Evolutionary conservation across 1,140 invertebrate species (phyloP).

Genomic region (Sycophila sp.): DNA sequence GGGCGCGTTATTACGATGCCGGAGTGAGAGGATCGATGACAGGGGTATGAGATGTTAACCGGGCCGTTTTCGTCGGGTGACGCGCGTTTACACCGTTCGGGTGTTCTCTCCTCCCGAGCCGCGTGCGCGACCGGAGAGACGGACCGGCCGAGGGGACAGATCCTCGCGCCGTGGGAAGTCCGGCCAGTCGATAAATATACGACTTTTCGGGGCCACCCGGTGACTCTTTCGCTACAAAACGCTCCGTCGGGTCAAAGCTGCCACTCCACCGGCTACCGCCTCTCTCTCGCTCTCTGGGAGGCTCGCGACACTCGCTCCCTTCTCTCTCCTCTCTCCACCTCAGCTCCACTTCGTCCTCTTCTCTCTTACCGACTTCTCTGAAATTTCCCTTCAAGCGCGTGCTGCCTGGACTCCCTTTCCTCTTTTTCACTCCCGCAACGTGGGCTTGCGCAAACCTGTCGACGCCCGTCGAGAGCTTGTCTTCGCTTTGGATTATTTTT

Average conservation of each 20-base stretch:
- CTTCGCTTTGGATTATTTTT: conserved; percentile 12
- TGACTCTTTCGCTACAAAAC: conserved; percentile 19
- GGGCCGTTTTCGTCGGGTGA: conserved; percentile 42
- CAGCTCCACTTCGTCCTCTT: not conserved
- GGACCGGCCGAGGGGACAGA: no score
- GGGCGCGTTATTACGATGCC: conserved; percentile 17
- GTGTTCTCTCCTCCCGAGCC: conserved; percentile 28
- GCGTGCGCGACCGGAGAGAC: no score
- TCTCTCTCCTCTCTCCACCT: not conserved
- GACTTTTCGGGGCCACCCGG: conserved; percentile 49
- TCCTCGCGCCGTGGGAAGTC: conserved; percentile 45
- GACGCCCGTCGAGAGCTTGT: not conserved
- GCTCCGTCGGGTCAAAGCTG: conserved; percentile 24
- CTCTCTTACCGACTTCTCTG: not conserved
- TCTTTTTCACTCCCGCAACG: not conserved
- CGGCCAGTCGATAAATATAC: conserved; percentile 46
- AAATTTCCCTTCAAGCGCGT: conserved; percentile 8
- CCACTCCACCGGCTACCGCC: conserved; percentile 12
- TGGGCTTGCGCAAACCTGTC: not conserved
- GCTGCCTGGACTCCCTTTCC: not conserved
- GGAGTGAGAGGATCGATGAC: conserved; percentile 49
- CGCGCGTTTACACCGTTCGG: conserved; percentile 43
- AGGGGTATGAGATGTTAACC: conserved; percentile 49
- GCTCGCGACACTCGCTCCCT: not conserved
- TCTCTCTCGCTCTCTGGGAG: conserved; percentile 19